Evolutionary conservation across 2,888 invertebrate species (phyloP).

Genomic region (Hirtodrosophila confusa): DNA sequence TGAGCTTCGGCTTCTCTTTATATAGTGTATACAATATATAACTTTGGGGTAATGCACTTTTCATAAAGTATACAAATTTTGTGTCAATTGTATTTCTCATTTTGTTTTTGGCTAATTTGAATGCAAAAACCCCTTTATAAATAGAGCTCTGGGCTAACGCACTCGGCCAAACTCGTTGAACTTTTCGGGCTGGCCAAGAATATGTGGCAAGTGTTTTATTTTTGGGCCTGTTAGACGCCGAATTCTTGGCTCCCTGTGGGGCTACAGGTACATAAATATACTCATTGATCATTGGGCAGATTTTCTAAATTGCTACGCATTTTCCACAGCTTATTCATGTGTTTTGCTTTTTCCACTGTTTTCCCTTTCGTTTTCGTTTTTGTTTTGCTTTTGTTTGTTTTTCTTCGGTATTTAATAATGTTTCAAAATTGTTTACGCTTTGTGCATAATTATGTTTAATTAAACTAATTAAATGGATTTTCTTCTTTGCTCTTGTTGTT

Average conservation of each 20-base stretch:
- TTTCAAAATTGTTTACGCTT: slow-evolving; percentile 35
- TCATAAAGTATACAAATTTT: not conserved
- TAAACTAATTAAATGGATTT: slow-evolving; percentile 71
- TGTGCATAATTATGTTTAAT: slow-evolving; percentile 72
- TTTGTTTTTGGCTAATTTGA: slow-evolving; percentile 28
- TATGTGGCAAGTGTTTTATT: slow-evolving; percentile 41
- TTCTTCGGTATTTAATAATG: slow-evolving; percentile 24
- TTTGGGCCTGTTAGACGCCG: slow-evolving; percentile 23
- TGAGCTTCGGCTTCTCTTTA: too few species aligned
- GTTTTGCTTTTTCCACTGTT: slow-evolving; percentile 8
- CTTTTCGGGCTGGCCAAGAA: slow-evolving; percentile 43
- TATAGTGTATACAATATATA: too few species aligned
- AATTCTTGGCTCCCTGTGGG: slow-evolving; percentile 21
- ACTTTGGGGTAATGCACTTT: not conserved
- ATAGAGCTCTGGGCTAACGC: slow-evolving; percentile 56
- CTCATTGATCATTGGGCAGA: slow-evolving; percentile 34
- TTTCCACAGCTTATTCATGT: slow-evolving; percentile 12
- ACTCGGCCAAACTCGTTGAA: slow-evolving; percentile 48
- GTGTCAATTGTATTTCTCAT: not conserved
- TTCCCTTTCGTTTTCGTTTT: slow-evolving; percentile 14
- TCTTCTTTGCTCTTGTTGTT: slow-evolving; percentile 33
- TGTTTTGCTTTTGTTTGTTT: slow-evolving; percentile 27
- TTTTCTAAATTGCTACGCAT: slow-evolving; percentile 43
- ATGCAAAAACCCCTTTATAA: slow-evolving; percentile 51
- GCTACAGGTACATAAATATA: slow-evolving; percentile 25